Evolutionary conservation across 2,797 vertebrate species (phyloP).

Genomic region (Macropodus opercularis): DNA sequence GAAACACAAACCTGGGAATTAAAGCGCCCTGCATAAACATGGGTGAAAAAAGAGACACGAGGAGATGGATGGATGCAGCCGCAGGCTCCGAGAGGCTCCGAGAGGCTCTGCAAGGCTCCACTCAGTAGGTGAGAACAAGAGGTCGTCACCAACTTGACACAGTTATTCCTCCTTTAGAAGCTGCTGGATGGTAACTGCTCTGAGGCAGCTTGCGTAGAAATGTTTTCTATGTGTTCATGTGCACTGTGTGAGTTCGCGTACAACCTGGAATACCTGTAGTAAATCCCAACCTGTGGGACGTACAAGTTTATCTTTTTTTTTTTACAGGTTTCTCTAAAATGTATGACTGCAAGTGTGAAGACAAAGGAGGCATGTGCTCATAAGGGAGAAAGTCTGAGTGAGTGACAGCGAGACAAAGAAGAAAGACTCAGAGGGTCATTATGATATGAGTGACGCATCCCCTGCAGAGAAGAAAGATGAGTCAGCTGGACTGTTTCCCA

Average conservation of each 20-base stretch:
- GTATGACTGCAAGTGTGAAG: constrained; percentile 1
- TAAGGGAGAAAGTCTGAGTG: constrained; percentile 4
- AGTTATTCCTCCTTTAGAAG: constrained; percentile 4
- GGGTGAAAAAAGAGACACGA: constrained; percentile 15
- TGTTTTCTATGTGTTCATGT: constrained; percentile 8
- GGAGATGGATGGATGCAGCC: constrained; percentile 19
- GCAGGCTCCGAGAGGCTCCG: constrained; percentile 26
- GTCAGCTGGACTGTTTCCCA: constrained; percentile 50
- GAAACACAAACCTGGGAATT: constrained; percentile 27
- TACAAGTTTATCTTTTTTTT: too few species aligned
- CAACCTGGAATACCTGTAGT: neutral
- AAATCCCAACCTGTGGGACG: too few species aligned
- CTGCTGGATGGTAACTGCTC: neutral
- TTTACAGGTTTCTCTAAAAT: too few species aligned
- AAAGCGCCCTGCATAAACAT: constrained; percentile 18
- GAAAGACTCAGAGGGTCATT: constrained; percentile 37
- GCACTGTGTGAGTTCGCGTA: neutral
- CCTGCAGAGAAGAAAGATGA: constrained; percentile 12
- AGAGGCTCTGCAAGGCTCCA: constrained; percentile 21
- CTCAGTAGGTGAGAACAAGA: constrained; percentile 53
- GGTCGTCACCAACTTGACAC: constrained; percentile 25
- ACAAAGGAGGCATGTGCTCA: neutral
- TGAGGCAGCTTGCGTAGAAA: too few species aligned
- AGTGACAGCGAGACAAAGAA: constrained; percentile 32
- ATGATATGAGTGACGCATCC: constrained; percentile 34